Evolutionary conservation across 2,113 vertebrate genomes (phyloP).

Genomic region (Bathybates hornii): DNA sequence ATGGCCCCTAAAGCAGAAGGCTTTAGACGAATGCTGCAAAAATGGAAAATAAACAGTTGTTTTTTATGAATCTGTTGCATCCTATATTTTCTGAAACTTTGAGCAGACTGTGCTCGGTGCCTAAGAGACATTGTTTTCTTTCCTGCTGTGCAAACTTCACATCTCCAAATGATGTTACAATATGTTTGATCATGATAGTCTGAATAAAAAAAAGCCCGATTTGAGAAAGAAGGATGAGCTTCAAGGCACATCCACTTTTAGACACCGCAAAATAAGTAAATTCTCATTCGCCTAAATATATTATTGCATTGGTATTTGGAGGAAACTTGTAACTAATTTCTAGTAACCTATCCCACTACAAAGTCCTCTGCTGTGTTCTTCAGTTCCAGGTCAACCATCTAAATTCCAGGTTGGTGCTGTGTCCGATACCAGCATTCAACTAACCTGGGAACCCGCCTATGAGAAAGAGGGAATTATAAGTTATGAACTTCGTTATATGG

Average conservation of each 20-base stretch:
- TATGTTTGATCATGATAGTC: neutral
- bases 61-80: neutral
- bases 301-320: neutral
- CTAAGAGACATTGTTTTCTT: neutral
- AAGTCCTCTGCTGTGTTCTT: neutral
- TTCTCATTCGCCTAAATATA: neutral
- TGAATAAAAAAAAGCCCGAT: neutral
- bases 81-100: constrained; percentile 12
- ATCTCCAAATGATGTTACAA: neutral
- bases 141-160: neutral
- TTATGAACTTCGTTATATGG: constrained; percentile 87
- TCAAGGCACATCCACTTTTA: neutral
- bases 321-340: neutral
- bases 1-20: neutral
- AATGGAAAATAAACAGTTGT: neutral
- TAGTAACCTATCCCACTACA: neutral
- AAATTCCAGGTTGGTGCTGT: constrained; percentile 90
- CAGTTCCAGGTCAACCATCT: constrained; percentile 94
- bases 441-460: constrained; percentile 87
- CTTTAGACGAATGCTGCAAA: neutral
- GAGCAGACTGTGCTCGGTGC: neutral
- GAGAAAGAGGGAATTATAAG: constrained; percentile 89
- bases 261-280: neutral
- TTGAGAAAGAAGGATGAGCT: neutral
- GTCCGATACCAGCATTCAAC: constrained; percentile 85